Evolutionary conservation across 2,888 invertebrate genomes (phyloP).

Genomic region (Eilema caniola): DNA sequence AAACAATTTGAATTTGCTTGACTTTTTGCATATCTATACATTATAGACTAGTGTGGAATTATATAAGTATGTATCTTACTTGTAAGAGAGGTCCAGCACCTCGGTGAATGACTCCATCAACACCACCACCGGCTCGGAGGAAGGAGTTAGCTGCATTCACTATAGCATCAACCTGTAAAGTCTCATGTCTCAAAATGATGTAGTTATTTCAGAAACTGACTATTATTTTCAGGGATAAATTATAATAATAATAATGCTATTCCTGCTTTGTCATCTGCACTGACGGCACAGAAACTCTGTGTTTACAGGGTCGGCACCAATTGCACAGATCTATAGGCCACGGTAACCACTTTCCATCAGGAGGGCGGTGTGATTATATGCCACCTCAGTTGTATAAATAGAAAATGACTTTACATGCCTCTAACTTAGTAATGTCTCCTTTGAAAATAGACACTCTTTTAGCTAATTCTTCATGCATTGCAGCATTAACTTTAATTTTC

Average conservation of each 20-base stretch:
- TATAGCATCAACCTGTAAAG: conserved; percentile 91
- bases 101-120: conserved; percentile 96
- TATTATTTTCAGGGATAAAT: no score
- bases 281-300: no score
- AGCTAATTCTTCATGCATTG: conserved; percentile 78
- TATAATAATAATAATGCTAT: no score
- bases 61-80: conserved; percentile 56
- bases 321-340: no score
- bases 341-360: no score
- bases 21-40: not conserved
- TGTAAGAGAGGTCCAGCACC: conserved; percentile 91
- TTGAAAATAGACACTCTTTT: conserved; percentile 89
- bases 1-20: no score
- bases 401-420: no score
- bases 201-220: not conserved
- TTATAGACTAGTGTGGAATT: not conserved
- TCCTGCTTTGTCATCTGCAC: no score
- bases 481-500: conserved; percentile 65
- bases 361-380: no score
- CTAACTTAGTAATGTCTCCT: conserved; percentile 94
- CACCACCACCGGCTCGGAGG: conserved; percentile 94
- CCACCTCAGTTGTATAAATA: no score
- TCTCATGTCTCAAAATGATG: not conserved
- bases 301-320: no score
- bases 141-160: conserved; percentile 95